Base-by-base conservation (phyloP, 2,888 invertebrate genomes). In the Melipona bicolor region DNA sequence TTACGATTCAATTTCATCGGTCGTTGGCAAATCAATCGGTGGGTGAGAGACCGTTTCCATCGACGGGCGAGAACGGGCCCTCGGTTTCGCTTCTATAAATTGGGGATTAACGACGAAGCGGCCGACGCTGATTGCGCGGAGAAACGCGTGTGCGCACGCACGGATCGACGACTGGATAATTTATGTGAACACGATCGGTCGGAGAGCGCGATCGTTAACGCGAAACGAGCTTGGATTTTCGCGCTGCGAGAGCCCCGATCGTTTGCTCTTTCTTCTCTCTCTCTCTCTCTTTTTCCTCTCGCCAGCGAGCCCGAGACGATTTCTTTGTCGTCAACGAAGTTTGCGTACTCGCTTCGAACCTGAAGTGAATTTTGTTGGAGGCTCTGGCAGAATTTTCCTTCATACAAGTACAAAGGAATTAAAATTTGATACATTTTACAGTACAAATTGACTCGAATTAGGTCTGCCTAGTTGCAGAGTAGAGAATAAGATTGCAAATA, bases 1-100 rank as follows among this genome's bases (percentile, higher is more conserved):
- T 88, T 86, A 88, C 77, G 69, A 88, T 88, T 87, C 86, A 85
- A 83, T 87, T 85, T 77, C 74, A 70, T 54, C 79, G 67, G 32
- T 65, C 77, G 69, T 72, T 61, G 49, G 52, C 62, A n/a, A 36
- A 36, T 36, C 36, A 36, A n/a, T 13, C 49, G 62, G 52, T 70
- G 56, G 62, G n/a, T 6, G 21, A 17, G 19, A 13, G n/a, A n/a
- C 32, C 59, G 70, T 65, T 61, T 43, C 49, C 52, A 15, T 27
- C 4, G 36, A 36, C 24, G 15, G 24, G 21, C 71, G 27, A 27
- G 68, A 54, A 49, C 72, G 81, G 49, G 43, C n/a, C 61, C 5
- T 43, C 15, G 76, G 54, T 21, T 13, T 64, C 49, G 72, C 21
- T 67, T 69, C 68, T 72, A 49, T 83, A 84, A 84, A 84, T 83